Base-by-base conservation (phyloP, 2,113 vertebrate genomes). In the Peucedramus taeniatus region DNA sequence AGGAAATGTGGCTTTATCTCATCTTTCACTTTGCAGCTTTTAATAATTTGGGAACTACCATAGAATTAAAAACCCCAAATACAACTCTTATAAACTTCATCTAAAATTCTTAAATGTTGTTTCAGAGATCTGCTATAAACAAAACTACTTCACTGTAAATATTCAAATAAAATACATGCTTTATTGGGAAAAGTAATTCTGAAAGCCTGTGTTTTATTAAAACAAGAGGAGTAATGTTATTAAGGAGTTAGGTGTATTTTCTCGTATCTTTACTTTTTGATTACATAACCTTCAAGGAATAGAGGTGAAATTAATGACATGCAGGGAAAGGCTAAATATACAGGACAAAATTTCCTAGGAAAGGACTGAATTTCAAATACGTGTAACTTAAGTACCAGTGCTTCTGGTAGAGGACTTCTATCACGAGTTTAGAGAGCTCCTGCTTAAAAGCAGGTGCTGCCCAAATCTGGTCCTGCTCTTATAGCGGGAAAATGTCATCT, bases 361-460 rank as follows among this genome's bases (percentile, higher is more conserved):
- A 31, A 74, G 13, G 40, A 45, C 16, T 60, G 24, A 60, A 77
- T 9, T 83, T 80, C 30, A 56, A 27, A 37, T 60, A 30, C 4
- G 2, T 70, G 0, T 64, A 71, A 40, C 2, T 68, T 53, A 45
- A 1, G 1, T 65, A 59, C 13, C 0, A 1, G 1, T 91, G 50
- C 44, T 82, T 85, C n/a, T n/a, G 51, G 2, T 8, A 44, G 44
- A 64, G 17, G 23, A 56, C 16, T 84, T 83, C 7, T 20, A 24
- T 60, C 18, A 33, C 0, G 0, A 44, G 3, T 66, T 66, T 21
- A 54, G 26, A 59, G 64, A 65, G 18, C 26, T 94, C 11, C 31
- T 89, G 45, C 21, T 57, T 75, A 21, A 49, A 72, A 64, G 51
- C 3, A 64, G 18, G 9, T 30, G 26, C 33, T 78, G 27, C 22